Evolutionary conservation across 2,113 vertebrate species (phyloP).

Genomic region (Sapajus apella): DNA sequence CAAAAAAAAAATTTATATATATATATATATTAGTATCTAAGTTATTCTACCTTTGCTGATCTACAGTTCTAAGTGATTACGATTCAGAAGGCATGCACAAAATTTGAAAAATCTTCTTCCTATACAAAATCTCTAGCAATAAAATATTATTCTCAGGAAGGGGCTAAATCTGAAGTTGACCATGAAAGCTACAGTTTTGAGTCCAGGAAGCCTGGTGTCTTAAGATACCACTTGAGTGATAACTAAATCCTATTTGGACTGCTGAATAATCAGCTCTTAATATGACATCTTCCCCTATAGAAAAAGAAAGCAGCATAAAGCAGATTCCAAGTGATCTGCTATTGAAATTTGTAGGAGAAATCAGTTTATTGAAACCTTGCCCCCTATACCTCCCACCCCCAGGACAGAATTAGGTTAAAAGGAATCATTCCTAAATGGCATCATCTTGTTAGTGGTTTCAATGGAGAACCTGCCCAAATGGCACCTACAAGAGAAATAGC

Average conservation of each 20-base stretch:
- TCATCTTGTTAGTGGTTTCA: neutral
- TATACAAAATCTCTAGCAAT: conserved; percentile 33
- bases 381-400: neutral
- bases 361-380: neutral
- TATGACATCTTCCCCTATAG: neutral
- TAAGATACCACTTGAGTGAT: neutral
- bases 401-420: neutral
- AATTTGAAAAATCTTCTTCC: conserved; percentile 34
- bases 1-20: neutral
- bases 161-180: conserved; percentile 6
- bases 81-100: neutral
- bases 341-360: neutral
- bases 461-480: neutral
- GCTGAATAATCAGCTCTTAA: neutral
- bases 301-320: neutral
- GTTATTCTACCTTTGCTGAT: neutral
- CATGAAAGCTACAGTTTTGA: neutral
- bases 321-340: neutral
- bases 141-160: conserved; percentile 43
- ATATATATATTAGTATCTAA: neutral
- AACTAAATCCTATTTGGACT: conserved; percentile 16
- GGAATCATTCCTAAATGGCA: neutral
- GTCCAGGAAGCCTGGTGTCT: conserved; percentile 17
- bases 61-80: neutral
- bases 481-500: neutral